Conservation (phyloP, 2,797 vertebrate species). For the Cephalopachus bancanus region DNA sequence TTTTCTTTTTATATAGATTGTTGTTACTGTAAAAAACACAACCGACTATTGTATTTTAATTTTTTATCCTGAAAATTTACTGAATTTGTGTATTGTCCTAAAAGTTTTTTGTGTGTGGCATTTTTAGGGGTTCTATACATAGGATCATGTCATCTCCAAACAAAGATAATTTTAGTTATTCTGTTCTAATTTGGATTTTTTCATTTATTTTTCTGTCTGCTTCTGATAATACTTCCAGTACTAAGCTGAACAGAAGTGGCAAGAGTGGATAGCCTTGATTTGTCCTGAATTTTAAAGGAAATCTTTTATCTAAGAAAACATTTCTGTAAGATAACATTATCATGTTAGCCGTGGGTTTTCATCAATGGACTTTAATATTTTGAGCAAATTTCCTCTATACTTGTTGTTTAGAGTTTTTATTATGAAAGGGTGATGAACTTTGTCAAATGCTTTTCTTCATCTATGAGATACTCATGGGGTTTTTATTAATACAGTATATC, state of each 20-base stretch:
- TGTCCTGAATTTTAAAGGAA: background rate
- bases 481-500: too few relatives aligned
- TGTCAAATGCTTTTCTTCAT: too few relatives aligned
- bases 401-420: background rate
- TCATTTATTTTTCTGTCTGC: background rate
- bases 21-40: background rate
- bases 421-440: too few relatives aligned
- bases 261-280: background rate
- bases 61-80: background rate
- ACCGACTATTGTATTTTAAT: too few relatives aligned
- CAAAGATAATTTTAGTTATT: too few relatives aligned
- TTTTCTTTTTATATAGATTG: background rate
- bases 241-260: background rate
- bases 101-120: background rate
- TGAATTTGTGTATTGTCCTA: background rate
- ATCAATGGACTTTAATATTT: background rate
- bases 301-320: background rate
- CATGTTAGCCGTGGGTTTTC: background rate
- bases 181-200: background rate
- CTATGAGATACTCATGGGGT: too few relatives aligned
- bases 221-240: background rate
- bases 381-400: background rate
- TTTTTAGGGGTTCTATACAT: background rate
- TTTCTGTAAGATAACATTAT: background rate
- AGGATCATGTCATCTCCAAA: background rate